These are phyloP conservation scores for Ahaetulla prasina DNA, from an alignment of 2,113 vertebrate genomes.

Conservation along the genomic window DNA sequence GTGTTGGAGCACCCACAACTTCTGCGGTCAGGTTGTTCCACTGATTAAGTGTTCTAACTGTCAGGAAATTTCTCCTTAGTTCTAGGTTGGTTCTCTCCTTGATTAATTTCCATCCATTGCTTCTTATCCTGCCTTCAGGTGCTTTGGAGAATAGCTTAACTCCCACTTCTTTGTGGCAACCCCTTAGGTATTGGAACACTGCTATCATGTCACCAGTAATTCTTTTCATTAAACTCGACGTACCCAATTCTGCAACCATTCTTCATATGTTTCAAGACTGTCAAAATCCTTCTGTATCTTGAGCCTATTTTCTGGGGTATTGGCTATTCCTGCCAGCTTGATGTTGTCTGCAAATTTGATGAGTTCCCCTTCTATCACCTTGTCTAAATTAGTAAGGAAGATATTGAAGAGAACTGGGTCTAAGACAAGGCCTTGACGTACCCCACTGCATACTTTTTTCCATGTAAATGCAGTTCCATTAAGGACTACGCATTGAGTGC, in stretches of 20 bases:
- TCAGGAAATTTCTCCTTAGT: not conserved
- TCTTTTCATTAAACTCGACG: not conserved
- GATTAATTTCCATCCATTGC: not conserved
- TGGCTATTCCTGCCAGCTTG: not conserved
- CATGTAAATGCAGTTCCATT: not conserved
- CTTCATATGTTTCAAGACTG: not conserved
- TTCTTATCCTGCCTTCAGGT: not conserved
- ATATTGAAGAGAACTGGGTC: not conserved
- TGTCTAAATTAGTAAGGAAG: not conserved
- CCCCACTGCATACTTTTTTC: not conserved
- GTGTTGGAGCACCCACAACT: not conserved
- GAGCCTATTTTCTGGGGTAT: not conserved
- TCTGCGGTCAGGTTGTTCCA: not conserved
- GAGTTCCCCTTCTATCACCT: not conserved
- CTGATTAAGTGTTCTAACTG: not conserved
- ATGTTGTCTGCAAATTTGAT: not conserved
- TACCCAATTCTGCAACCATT: no score
- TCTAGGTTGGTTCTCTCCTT: not conserved
- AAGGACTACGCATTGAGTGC: not conserved
- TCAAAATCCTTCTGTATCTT: not conserved
- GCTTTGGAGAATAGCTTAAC: not conserved
- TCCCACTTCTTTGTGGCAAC: not conserved
- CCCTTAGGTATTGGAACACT: not conserved
- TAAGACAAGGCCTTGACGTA: not conserved
- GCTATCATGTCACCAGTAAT: not conserved